Evolutionary conservation across 2,888 invertebrate species (phyloP), one percentile per base, ranked within the genome.

Genomic region (Heterodera filipjevi): DNA sequence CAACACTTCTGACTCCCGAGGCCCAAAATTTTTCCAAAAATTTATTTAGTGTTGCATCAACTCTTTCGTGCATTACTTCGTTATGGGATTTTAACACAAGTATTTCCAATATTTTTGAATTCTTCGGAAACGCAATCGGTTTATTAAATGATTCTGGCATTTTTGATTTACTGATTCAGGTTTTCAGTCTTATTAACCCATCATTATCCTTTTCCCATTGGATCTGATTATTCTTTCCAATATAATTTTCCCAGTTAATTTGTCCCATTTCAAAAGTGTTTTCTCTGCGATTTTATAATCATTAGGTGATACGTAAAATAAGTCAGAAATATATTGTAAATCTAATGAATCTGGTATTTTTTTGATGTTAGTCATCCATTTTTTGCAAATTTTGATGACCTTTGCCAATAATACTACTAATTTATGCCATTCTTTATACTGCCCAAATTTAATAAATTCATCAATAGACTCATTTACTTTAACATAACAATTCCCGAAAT

Each of bases 371-470:
- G 16, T n/a, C n/a, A 71, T 1, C 71, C 71, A 71, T 30, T 49
- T 71, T 71, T 33, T 14, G 19, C 32, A 30, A 12, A 71, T 33
- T 33, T 71, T 71, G 2, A 16, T 16, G 2, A 71, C 35, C 10
- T 30, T 49, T 16, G 19, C n/a, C 16, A 32, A 2, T 35, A 27
- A 16, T 16, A 71, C 19, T 16, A 71, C 2, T 71, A n/a, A n/a
- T n/a, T 71, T 71, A 35, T 71, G 27, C 71, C 71, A 22, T 10
- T 66, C 71, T 27, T 75, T 64, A 53, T 33, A 53, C 0, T 71
- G 3, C 1, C 27, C 27, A 75, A 66, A 66, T 8, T 75, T 66
- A 14, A 66, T 75, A 32, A 39, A 75, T n/a, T 27, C 39, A 39
- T 59, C n/a, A 6, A 22, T 5, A n/a, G 22, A 22, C 6, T 59